Evolutionary conservation across 2,797 vertebrate genomes (phyloP).

Genomic region (Lacerta bilineata): DNA sequence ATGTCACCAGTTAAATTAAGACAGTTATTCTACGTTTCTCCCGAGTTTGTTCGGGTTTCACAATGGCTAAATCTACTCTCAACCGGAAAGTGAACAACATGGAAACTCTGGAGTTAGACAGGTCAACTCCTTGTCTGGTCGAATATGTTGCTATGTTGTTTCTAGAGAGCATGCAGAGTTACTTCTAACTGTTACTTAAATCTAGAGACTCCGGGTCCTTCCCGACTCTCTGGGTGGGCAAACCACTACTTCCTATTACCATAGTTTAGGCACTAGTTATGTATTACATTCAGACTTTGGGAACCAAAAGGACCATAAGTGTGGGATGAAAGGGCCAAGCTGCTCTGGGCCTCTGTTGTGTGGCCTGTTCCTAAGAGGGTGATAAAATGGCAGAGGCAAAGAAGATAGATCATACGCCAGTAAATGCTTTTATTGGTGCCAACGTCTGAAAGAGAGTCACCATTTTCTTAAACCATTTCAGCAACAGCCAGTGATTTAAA

Average conservation of each 20-base stretch:
- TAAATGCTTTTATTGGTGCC: slow-evolving; percentile 41
- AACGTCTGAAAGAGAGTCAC: slow-evolving; percentile 60
- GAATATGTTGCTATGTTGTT: not conserved
- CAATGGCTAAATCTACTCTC: not conserved
- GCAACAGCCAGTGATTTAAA: slow-evolving; percentile 64
- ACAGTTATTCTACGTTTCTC: not conserved
- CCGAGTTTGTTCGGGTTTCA: not conserved
- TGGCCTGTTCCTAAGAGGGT: slow-evolving; percentile 59
- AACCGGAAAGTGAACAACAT: not conserved
- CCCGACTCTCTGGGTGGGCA: not conserved
- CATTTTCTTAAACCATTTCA: slow-evolving; percentile 61
- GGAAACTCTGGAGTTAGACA: not conserved
- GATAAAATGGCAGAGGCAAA: slow-evolving; percentile 59
- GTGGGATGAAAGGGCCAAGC: slow-evolving; percentile 56
- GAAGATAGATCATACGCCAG: slow-evolving; percentile 57
- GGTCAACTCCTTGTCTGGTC: not conserved
- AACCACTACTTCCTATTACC: not conserved
- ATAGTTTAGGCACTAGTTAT: not conserved
- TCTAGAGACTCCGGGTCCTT: not conserved
- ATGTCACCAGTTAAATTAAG: not conserved
- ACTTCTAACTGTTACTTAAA: not conserved
- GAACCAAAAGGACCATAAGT: slow-evolving; percentile 51
- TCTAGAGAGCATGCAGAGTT: not conserved
- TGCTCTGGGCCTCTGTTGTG: slow-evolving; percentile 42
- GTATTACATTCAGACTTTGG: slow-evolving; percentile 33